Evolutionary conservation across 2,113 vertebrate genomes (phyloP).

Genomic region (Castor canadensis): DNA sequence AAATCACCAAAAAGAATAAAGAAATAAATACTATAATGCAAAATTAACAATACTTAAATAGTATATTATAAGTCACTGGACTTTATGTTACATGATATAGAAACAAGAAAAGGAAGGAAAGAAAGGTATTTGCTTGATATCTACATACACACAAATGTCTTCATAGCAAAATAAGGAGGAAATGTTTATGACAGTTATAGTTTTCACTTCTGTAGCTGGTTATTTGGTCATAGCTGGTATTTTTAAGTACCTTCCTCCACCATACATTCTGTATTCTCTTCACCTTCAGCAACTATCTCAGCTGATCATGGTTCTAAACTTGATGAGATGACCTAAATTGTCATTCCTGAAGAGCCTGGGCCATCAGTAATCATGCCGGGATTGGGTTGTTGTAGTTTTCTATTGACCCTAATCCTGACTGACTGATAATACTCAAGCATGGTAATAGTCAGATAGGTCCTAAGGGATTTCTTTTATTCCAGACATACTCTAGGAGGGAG

Average conservation of each 20-base stretch:
- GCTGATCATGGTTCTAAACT: not conserved
- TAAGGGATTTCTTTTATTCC: not conserved
- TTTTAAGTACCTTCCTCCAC: not conserved
- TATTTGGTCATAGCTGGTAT: not conserved
- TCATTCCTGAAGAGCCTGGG: no score
- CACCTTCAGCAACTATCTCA: not conserved
- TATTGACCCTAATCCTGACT: not conserved
- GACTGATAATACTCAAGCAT: not conserved
- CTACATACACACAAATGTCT: not conserved
- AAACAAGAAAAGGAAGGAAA: no score
- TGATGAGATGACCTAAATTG: not conserved
- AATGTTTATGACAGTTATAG: no score
- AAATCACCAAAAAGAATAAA: not conserved
- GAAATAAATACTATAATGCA: not conserved
- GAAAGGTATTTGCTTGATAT: no score
- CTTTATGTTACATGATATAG: not conserved
- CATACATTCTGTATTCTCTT: not conserved
- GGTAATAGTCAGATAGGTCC: not conserved
- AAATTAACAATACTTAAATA: not conserved
- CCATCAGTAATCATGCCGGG: not conserved
- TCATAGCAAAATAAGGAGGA: not conserved
- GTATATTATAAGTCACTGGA: no score
- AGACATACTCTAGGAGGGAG: not conserved
- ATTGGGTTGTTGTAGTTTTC: not conserved
- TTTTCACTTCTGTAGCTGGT: not conserved